A percentile compares a stretch with the other conserved stretches of the same genome.
Conservation (phyloP, 2,113 vertebrate genomes). For the Hippocampus zosterae region DNA sequence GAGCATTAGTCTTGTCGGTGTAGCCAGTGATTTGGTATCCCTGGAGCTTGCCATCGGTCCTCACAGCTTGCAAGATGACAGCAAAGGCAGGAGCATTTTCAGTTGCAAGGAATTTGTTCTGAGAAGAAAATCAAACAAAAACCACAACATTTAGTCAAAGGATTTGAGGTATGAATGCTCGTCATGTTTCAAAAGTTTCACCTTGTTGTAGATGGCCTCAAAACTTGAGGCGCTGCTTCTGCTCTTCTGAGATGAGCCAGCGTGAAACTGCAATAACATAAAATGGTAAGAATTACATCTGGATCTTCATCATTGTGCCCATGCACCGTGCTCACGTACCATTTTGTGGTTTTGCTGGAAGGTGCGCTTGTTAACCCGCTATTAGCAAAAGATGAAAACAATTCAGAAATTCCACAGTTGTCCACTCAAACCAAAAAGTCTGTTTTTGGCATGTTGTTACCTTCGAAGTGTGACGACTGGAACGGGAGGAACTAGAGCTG, state of each 20-base stretch:
- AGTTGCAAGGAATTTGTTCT: slow-evolving; percentile 65
- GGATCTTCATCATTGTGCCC: neutral
- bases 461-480: slow-evolving; percentile 25
- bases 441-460: slow-evolving; percentile 12
- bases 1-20: slow-evolving; percentile 54
- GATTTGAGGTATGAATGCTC: neutral
- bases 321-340: neutral
- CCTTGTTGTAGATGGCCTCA: slow-evolving; percentile 51
- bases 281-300: neutral
- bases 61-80: slow-evolving; percentile 57
- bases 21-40: slow-evolving; percentile 73
- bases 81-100: slow-evolving; percentile 48
- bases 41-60: slow-evolving; percentile 48
- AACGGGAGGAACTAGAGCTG: slow-evolving; percentile 56
- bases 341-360: slow-evolving; percentile 49
- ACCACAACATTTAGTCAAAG: neutral
- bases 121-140: neutral
- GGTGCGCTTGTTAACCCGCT: slow-evolving; percentile 25
- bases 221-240: slow-evolving; percentile 57
- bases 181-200: slow-evolving; percentile 7
- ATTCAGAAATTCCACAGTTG: slow-evolving; percentile 3
- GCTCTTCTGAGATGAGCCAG: slow-evolving; percentile 19
- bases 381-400: slow-evolving; percentile 14
- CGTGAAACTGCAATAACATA: slow-evolving; percentile 26
- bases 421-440: neutral